phyloP scores from a whole-genome alignment of 1,140 invertebrate species.

The Argopecten irradians region DNA sequence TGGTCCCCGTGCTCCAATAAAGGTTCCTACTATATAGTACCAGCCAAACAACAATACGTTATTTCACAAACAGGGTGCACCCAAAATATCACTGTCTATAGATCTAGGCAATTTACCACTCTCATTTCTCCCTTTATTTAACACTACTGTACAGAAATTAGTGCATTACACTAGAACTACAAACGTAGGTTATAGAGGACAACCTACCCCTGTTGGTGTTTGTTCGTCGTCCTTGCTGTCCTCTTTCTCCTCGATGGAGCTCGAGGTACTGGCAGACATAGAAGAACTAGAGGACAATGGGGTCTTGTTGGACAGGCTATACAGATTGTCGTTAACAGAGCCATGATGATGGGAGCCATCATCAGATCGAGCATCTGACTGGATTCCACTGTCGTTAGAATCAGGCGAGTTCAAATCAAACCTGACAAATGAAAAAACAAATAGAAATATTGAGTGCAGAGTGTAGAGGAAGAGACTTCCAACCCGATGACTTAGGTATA shows the following conservation, averaged over 20 bases:
- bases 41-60: not conserved
- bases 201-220: conserved; percentile 54
- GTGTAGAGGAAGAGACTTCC: too few species aligned
- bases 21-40: not conserved
- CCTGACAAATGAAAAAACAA: conserved; percentile 44
- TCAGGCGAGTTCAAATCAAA: conserved; percentile 75
- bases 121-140: too few species aligned
- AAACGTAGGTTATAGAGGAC: not conserved
- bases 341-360: conserved; percentile 62
- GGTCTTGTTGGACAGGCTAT: conserved; percentile 64
- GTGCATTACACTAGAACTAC: not conserved
- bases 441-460: too few species aligned
- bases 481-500: too few species aligned
- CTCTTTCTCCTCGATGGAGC: conserved; percentile 34
- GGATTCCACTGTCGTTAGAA: conserved; percentile 76
- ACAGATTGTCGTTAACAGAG: conserved; percentile 65
- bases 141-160: too few species aligned
- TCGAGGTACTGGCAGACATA: conserved; percentile 34
- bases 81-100: too few species aligned
- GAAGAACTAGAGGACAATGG: conserved; percentile 34
- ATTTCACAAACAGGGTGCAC: not conserved
- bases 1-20: not conserved
- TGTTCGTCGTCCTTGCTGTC: conserved; percentile 50
- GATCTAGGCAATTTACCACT: too few species aligned
- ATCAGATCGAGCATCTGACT: conserved; percentile 70